Conservation (phyloP, 1,140 invertebrate species). For the Whitmania pigra region DNA sequence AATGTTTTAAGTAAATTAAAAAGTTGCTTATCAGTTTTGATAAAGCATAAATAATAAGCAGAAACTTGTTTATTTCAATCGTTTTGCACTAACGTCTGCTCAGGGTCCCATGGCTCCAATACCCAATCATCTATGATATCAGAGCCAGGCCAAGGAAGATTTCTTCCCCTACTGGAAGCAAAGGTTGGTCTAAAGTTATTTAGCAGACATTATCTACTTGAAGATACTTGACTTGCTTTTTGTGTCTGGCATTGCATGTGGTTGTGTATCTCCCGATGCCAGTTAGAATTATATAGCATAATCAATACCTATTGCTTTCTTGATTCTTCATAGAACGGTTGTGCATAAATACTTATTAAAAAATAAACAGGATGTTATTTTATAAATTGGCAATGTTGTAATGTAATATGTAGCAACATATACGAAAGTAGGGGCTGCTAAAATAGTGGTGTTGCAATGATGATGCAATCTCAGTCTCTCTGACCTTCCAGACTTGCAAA, state of each 20-base stretch:
- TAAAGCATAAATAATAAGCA: neutral
- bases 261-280: no score
- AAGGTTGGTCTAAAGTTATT: slow-evolving; percentile 44
- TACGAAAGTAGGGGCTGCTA: neutral
- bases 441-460: neutral
- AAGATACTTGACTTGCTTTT: no score
- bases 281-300: no score
- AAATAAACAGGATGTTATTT: neutral
- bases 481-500: slow-evolving; percentile 69
- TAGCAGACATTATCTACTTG: no score
- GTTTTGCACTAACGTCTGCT: slow-evolving; percentile 29
- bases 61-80: neutral
- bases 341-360: neutral
- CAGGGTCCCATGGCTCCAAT: slow-evolving; percentile 93
- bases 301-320: no score
- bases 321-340: no score
- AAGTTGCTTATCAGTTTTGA: no score
- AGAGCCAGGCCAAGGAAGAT: slow-evolving; percentile 87
- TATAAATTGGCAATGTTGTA: neutral
- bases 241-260: no score
- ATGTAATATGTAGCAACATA: neutral
- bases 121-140: slow-evolving; percentile 98
- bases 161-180: slow-evolving; percentile 90
- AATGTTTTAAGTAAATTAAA: neutral
- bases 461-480: no score